These are phyloP conservation scores for Cherax destructor DNA, from an alignment of 1,140 invertebrate species.

Conservation along the genomic window DNA sequence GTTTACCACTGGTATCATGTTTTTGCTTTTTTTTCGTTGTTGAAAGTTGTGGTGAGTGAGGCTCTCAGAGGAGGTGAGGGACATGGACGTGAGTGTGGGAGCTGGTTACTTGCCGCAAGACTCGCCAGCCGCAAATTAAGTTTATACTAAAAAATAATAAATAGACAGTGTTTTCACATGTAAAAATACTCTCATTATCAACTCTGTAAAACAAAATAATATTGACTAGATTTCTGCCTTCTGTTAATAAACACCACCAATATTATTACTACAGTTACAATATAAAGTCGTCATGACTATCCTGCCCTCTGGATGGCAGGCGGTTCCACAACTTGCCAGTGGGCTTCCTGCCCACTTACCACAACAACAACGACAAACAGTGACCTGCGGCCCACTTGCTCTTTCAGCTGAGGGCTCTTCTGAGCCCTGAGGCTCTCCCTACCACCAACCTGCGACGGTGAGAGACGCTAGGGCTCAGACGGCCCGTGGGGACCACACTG, in stretches of 20 bases:
- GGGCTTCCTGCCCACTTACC: slow-evolving; percentile 34
- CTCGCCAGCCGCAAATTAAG: slow-evolving; percentile 19
- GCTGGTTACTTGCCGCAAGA: background rate
- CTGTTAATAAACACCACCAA: slow-evolving; percentile 58
- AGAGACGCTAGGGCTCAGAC: background rate
- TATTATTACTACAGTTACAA: slow-evolving; percentile 59
- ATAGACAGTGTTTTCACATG: slow-evolving; percentile 62
- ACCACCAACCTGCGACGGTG: slow-evolving; percentile 12
- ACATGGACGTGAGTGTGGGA: slow-evolving; percentile 4
- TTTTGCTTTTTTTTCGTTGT: background rate
- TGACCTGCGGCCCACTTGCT: slow-evolving; percentile 45
- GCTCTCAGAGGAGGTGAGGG: slow-evolving; percentile 11
- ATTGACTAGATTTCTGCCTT: slow-evolving; percentile 59
- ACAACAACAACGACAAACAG: slow-evolving; percentile 53
- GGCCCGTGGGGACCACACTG: slow-evolving; percentile 13
- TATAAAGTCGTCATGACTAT: slow-evolving; percentile 53
- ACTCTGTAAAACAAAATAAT: slow-evolving; percentile 68
- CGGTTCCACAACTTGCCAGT: slow-evolving; percentile 34
- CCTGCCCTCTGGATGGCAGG: slow-evolving; percentile 52
- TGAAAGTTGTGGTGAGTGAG: background rate
- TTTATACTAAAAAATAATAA: slow-evolving; percentile 62
- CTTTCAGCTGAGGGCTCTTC: slow-evolving; percentile 9
- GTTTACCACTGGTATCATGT: background rate
- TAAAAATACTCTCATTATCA: slow-evolving; percentile 64
- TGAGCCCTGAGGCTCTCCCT: background rate